Evolutionary conservation across 1,140 invertebrate species (phyloP), one percentile per base, ranked within the genome.

Genomic region (Acromyrmex heyeri): DNA sequence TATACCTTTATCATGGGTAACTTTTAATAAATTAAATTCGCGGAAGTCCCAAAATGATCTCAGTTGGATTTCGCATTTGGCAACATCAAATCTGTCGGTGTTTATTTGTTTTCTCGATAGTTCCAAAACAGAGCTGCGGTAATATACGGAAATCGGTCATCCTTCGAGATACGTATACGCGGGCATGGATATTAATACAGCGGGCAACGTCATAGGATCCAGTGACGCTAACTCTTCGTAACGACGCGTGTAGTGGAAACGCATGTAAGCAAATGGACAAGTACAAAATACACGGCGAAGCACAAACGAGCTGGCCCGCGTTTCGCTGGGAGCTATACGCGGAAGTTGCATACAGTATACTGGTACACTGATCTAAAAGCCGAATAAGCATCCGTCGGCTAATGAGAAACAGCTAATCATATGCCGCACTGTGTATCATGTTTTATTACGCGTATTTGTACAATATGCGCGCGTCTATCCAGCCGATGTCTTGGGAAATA

Each of bases 401-500:
- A 83, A 75, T 83, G 69, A 69, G 65, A 83, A 83, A 83, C 79
- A 75, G 69, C 79, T 83, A 83, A 89, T 89, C 87, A 89, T 88
- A 88, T 87, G 86, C 85, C 86, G 86, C 85, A 8, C 14, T 5
- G 55, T 73, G 69, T 77, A 73, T 85, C 65, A 86, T 78, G 81
- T 86, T 59, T 27, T 50, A 59, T 44, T 44, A 67, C 6, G 61
- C 18, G 1, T 53, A 10, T 24, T 12, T 12, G 18, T 34, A 27
- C 27, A 24, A 24, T 27, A 21, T 27, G 14, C 14, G 21, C 7
- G 0, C 21, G 24, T 8, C 10, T n/a, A n/a, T 2, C 3, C 14
- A 3, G 7, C 48, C 38, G 77, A 14, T 34, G 48, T 21, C 77
- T 79, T 79, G 77, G 53, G 34, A 81, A 70, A 57, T 44, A 30